Base-by-base conservation (phyloP, 2,113 vertebrate species). In the Cricetomys ansorgei region DNA sequence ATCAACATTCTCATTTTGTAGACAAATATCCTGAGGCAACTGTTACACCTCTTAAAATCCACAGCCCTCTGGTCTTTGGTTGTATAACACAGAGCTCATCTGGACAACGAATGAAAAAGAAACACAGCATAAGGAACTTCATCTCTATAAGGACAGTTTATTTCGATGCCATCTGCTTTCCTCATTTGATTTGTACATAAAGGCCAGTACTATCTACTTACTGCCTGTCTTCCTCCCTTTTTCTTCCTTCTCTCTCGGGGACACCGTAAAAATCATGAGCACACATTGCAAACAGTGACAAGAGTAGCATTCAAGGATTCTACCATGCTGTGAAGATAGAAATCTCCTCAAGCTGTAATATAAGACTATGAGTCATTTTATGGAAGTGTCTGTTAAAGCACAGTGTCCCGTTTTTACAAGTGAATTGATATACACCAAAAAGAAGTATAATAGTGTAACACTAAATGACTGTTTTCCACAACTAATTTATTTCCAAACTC, bases 1-100 rank as follows among this genome's bases (percentile, higher is more conserved):
- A n/a, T n/a, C n/a, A 94, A 48, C 17, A 80, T 37, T 72, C 19
- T 88, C 79, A 76, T 85, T 94, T 89, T 92, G 65, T 84, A 34
- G 94, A 19, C 5, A 83, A 84, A 91, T 87, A 31, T 95, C 27
- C 67, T 43, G 15, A 94, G 69, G 64, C 37, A 80, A 29, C 0
- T 3, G 48, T 57, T 48, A 67, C 10, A 15, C 27, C 17, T 53
- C 29, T 95, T 31, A 69, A 76, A 79, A 79, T 69, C 83, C 69
- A 89, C 64, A 89, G 45, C n/a, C n/a, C n/a, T 53, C n/a, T 0
- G 80, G 5, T 29, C 85, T 40, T 83, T 37, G 1, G 11, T 55
- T 65, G n/a, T 1, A 70, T 43, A 81, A 89, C 13, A 65, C 27
- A 88, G 64, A 69, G 27, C 27, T 69, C 53, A 84, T 53, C 17